Base-by-base conservation (phyloP, 2,888 invertebrate species). In the Oscheius myriophilus region DNA sequence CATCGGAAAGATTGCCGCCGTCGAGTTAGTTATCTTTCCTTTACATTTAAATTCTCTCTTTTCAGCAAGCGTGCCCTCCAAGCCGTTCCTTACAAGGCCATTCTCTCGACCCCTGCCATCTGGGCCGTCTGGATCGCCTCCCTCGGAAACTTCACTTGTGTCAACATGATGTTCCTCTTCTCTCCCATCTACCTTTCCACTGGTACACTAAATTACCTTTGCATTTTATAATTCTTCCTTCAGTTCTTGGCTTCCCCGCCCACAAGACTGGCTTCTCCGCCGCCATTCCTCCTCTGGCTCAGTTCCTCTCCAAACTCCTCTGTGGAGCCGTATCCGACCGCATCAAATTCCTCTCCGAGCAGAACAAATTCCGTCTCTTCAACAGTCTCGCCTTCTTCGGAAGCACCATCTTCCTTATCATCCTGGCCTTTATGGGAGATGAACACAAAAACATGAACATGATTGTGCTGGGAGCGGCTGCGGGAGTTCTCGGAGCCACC, bases 81-180 rank as follows among this genome's bases (percentile, higher is more conserved):
- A 49, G 71, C 71, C n/a, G 78, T 83, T 52, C 85, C 85, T 43
- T 84, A 83, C 59, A 69, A 69, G 9, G 67, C 75, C 0, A 84
- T 84, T 64, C 72, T 82, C 42, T 21, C 26, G 2, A 84, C 83
- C 9, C 83, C 82, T 6, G 79, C 84, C 25, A 82, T 85, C 51
- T 85, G 85, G 83, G 85, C 85, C 39, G 79, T 85, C 11, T 85
- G 85, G 85, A 73, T 82, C 14, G 85, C 82, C 2, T 78, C 85
- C 11, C 76, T 85, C 52, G 85, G 85, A 51, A 85, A 85, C 71
- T 85, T 85, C 76, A 77, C 76, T 16, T 77, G 81, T 58, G 83
- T 84, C 75, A 85, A 85, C 69, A 78, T 83, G 80, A 82, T 85
- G 83, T 85, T 85, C 78, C 78, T 84, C 55, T 85, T 79, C 75